phyloP scores from a whole-genome alignment of 64 coral and sea anemone species.

The Trachythela sp. region DNA sequence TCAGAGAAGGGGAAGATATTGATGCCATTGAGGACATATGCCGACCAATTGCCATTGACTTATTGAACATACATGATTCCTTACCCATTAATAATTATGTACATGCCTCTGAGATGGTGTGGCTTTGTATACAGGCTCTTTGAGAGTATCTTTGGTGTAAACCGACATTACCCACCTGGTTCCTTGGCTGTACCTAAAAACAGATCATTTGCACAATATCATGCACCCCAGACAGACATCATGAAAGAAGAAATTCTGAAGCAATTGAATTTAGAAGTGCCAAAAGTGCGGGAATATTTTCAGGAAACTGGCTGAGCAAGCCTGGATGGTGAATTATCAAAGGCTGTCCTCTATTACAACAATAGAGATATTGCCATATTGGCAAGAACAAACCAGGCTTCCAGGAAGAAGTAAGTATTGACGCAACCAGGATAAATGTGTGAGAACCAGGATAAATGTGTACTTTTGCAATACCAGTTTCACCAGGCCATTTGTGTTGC shows the following conservation, averaged over 20 bases:
- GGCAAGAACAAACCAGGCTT: conserved; percentile 9
- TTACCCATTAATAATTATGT: conserved; percentile 52
- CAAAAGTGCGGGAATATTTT: conserved; percentile 32
- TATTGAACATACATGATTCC: background rate
- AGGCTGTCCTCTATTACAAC: conserved; percentile 32
- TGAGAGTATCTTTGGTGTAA: conserved; percentile 10
- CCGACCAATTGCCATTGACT: conserved; percentile 25
- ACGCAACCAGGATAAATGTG: background rate
- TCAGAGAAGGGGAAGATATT: conserved; percentile 24
- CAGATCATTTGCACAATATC: conserved; percentile 53
- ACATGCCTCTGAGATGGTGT: conserved; percentile 48
- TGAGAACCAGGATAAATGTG: too few species aligned
- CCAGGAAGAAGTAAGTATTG: conserved; percentile 37
- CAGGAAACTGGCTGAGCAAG: conserved; percentile 44
- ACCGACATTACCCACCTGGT: conserved; percentile 34
- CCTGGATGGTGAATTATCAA: background rate
- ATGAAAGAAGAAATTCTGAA: conserved; percentile 52
- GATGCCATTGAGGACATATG: conserved; percentile 17
- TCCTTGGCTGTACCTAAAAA: conserved; percentile 10
- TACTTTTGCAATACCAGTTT: background rate
- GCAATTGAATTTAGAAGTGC: background rate
- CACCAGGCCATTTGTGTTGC: conserved; percentile 32
- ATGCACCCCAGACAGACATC: conserved; percentile 28
- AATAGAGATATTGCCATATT: conserved; percentile 46
- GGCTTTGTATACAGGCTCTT: conserved; percentile 57